These are phyloP conservation scores for Rapana venosa DNA, from an alignment of 2,888 invertebrate genomes.

Conservation along the genomic window DNA sequence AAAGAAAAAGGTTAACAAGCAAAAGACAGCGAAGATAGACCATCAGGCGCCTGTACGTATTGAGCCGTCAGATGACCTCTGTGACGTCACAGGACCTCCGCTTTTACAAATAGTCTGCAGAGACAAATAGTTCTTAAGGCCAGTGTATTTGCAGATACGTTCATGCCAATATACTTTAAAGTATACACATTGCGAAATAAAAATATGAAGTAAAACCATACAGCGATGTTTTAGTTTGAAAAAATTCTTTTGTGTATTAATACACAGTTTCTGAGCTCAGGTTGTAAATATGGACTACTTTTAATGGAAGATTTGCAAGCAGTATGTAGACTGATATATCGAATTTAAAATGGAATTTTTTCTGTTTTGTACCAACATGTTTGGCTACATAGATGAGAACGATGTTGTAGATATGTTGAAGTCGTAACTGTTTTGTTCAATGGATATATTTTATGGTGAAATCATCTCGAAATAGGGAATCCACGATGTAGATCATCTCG, in stretches of 20 bases:
- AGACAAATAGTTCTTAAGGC: conserved; percentile 14
- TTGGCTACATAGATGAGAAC: neutral
- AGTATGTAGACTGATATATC: conserved; percentile 5
- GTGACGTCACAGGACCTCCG: conserved; percentile 32
- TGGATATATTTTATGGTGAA: conserved; percentile 20
- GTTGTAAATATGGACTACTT: conserved; percentile 34
- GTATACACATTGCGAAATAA: neutral
- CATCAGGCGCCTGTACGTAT: neutral
- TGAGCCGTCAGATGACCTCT: conserved; percentile 15
- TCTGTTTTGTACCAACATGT: neutral
- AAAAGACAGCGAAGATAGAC: neutral
- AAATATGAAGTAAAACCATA: neutral
- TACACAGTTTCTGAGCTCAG: neutral
- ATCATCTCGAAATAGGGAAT: conserved; percentile 19
- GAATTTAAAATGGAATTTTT: conserved; percentile 25
- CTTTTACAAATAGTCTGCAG: conserved; percentile 19
- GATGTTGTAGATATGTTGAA: neutral
- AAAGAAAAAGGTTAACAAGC: too few species aligned
- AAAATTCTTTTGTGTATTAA: neutral
- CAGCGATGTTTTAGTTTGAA: neutral
- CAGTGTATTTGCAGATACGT: neutral
- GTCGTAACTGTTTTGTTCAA: neutral
- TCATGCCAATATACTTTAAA: neutral
- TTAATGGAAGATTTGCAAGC: conserved; percentile 13
- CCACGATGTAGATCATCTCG: conserved; percentile 22